Percentiles rank a stretch among this genome's conserved stretches.
These are phyloP conservation scores for Rhinoderma darwinii DNA, from an alignment of 2,113 vertebrate species.

Conservation along the genomic window DNA sequence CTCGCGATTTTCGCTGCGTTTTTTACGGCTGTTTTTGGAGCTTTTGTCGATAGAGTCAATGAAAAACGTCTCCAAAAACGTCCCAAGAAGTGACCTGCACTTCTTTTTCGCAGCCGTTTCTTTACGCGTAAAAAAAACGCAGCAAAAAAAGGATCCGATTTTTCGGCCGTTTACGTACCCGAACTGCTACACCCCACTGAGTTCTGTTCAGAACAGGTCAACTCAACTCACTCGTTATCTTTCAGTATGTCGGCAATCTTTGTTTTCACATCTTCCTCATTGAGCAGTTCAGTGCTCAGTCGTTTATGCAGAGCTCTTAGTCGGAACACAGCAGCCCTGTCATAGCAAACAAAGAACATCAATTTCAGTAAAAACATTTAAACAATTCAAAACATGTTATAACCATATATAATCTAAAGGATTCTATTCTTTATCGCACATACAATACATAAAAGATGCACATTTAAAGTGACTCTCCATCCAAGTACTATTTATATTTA, in stretches of 20 bases:
- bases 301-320: constrained; percentile 71
- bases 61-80: no score
- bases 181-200: not conserved
- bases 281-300: constrained; percentile 73
- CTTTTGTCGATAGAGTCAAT: no score
- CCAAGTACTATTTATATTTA: not conserved
- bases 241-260: constrained; percentile 66
- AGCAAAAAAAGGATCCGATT: no score
- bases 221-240: constrained; percentile 86
- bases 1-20: no score
- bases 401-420: not conserved
- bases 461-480: not conserved
- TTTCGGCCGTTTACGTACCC: no score
- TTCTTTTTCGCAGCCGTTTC: no score
- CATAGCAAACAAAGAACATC: not conserved
- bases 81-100: no score
- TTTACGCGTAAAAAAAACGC: no score
- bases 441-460: not conserved
- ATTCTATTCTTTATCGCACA: not conserved
- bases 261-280: constrained; percentile 73
- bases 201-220: not conserved
- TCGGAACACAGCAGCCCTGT: constrained; percentile 76
- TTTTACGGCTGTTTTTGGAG: no score
- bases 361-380: not conserved
- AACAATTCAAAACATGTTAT: not conserved